A percentile compares a stretch with the other conserved stretches of the same genome.
Conservation (phyloP, 2,113 vertebrate species). For the Reinhardtius hippoglossoides region DNA sequence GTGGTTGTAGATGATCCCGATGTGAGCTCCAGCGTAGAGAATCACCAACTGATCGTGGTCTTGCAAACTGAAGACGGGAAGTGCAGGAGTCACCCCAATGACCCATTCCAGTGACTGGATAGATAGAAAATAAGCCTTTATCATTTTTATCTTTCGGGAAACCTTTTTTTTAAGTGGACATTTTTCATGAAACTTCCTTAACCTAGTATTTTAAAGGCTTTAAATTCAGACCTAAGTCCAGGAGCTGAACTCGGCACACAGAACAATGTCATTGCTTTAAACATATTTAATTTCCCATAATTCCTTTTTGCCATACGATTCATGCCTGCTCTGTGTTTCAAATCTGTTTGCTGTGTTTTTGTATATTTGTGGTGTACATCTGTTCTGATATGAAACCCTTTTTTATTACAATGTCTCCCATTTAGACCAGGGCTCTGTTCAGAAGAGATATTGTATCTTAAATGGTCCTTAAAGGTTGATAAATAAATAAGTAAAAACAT, state of each 20-base stretch:
- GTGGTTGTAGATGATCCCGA: conserved; percentile 85
- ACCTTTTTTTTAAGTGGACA: background rate
- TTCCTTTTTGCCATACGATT: no score
- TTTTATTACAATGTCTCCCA: background rate
- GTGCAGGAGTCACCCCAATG: conserved; percentile 86
- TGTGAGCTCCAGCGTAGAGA: conserved; percentile 84
- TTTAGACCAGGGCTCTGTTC: background rate
- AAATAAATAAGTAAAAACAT: background rate
- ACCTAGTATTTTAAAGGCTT: no score
- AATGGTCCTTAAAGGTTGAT: no score
- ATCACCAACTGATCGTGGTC: conserved; percentile 83
- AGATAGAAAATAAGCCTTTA: background rate
- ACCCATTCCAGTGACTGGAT: conserved; percentile 87
- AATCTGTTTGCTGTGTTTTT: no score
- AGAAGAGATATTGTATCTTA: background rate
- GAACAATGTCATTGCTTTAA: no score
- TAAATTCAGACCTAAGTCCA: background rate
- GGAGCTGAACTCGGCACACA: no score
- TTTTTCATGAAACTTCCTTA: no score
- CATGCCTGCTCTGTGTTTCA: no score
- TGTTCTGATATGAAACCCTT: no score
- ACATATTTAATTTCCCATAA: no score
- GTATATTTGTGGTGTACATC: no score
- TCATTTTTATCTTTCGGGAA: background rate
- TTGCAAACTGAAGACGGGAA: conserved; percentile 86